Percentiles rank a stretch among this genome's conserved stretches.
Conservation (phyloP, 2,888 invertebrate genomes). For the Dolichomitus sp. region DNA sequence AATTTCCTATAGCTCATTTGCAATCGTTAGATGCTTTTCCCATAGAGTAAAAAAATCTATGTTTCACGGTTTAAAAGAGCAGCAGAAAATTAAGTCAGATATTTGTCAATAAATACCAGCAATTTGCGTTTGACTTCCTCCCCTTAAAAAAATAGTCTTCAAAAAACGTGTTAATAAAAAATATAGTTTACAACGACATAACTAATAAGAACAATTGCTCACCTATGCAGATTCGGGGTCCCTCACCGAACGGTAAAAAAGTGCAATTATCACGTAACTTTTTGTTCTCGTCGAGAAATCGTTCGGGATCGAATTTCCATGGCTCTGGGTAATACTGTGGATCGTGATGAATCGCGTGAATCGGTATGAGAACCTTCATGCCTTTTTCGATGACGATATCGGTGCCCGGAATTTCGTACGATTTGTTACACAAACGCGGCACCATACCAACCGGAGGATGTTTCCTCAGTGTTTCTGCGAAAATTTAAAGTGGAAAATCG, state of each 20-base stretch:
- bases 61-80: too few species aligned
- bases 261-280: conserved; percentile 79
- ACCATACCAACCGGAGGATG: conserved; percentile 86
- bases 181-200: neutral
- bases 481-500: neutral
- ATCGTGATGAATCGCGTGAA: conserved; percentile 85
- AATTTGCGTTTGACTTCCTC: too few species aligned
- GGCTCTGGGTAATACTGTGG: conserved; percentile 85
- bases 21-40: too few species aligned
- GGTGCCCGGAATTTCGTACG: conserved; percentile 84
- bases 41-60: too few species aligned
- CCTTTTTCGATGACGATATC: conserved; percentile 83
- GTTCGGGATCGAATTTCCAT: conserved; percentile 86
- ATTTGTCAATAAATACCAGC: too few species aligned
- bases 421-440: conserved; percentile 80
- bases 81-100: too few species aligned
- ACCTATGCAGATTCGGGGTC: conserved; percentile 86
- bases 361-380: conserved; percentile 80
- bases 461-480: conserved; percentile 86
- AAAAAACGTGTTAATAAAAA: conserved; percentile 11
- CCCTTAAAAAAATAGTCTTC: neutral
- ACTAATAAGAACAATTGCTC: neutral
- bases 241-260: conserved; percentile 87
- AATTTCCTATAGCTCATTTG: too few species aligned
- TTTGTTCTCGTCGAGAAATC: conserved; percentile 85